phyloP scores from a whole-genome alignment of 2,888 invertebrate genomes.

The Cylindroiulus punctatus region DNA sequence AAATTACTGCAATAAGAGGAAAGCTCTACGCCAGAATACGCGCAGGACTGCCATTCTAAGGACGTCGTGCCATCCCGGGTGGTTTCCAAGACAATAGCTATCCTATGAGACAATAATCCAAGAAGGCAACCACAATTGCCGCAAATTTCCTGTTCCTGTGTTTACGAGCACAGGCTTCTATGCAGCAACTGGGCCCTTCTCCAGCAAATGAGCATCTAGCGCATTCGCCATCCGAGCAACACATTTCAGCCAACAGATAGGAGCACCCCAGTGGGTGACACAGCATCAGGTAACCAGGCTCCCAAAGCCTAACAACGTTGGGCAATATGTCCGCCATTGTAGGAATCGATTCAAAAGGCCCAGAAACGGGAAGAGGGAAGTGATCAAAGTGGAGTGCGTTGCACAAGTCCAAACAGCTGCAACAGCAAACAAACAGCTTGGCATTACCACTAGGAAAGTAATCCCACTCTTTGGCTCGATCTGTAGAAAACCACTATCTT shows the following conservation, averaged over 20 bases:
- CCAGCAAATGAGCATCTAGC: background rate
- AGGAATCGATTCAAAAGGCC: background rate
- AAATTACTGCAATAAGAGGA: background rate
- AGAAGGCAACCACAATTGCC: conserved; percentile 37
- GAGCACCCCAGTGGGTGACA: background rate
- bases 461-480: conserved; percentile 15
- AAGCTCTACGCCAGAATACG: too few relatives aligned
- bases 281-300: conserved; percentile 7
- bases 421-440: conserved; percentile 29
- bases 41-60: background rate
- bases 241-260: background rate
- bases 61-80: background rate
- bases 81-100: conserved; percentile 30
- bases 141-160: conserved; percentile 23
- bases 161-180: conserved; percentile 9
- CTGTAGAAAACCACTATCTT: conserved; percentile 19
- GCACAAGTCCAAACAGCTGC: conserved; percentile 20
- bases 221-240: background rate
- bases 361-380: background rate
- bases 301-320: too few relatives aligned
- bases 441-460: conserved; percentile 16
- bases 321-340: background rate
- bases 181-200: background rate
- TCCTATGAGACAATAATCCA: conserved; percentile 29
- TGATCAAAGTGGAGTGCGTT: background rate